These are phyloP conservation scores for Trichonephila inaurata DNA, from an alignment of 1,140 invertebrate species.

Conservation along the genomic window DNA sequence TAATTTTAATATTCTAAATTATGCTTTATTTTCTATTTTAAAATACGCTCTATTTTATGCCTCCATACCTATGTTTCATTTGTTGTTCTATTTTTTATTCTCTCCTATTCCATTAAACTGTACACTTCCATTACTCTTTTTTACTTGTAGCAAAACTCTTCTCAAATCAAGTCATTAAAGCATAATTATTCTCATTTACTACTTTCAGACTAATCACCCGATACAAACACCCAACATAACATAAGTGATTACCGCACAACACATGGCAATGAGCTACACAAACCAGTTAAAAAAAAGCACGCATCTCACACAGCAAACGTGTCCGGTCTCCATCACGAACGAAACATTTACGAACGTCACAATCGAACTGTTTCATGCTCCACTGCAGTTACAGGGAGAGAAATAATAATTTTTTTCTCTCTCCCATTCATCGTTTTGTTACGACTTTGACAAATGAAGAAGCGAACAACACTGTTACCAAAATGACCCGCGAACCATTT, in stretches of 20 bases:
- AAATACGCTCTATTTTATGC: no score
- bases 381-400: not conserved
- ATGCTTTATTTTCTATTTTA: no score
- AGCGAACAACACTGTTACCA: not conserved
- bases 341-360: conserved; percentile 19
- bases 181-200: not conserved
- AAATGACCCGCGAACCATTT: conserved; percentile 13
- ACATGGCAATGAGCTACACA: not conserved
- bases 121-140: no score
- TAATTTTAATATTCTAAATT: no score
- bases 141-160: not conserved
- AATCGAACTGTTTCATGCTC: conserved; percentile 28
- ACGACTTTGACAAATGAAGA: conserved; percentile 38
- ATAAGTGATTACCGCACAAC: not conserved
- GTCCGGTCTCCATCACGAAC: not conserved
- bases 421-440: conserved; percentile 17
- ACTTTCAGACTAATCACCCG: not conserved
- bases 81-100: no score
- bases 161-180: not conserved
- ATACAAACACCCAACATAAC: not conserved
- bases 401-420: not conserved
- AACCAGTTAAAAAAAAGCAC: not conserved
- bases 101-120: no score
- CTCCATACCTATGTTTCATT: no score
- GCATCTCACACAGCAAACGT: not conserved